These are phyloP conservation scores for Microcebus griseorufus DNA, from an alignment of 2,113 vertebrate species.

Conservation along the genomic window DNA sequence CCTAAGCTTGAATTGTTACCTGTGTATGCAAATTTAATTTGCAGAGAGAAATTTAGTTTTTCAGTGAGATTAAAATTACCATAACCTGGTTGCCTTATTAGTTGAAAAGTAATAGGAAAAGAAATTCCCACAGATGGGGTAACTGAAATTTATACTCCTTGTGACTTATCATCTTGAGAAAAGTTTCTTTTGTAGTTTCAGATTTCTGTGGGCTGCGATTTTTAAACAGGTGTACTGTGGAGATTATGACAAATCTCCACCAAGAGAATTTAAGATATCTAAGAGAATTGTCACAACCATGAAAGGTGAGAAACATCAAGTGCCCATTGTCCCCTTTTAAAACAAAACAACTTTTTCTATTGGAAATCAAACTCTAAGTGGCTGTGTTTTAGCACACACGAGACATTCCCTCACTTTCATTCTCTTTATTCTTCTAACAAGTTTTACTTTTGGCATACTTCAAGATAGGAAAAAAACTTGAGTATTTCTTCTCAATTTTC, in stretches of 20 bases:
- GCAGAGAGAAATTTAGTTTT: not conserved
- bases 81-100: not conserved
- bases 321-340: not conserved
- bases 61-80: conserved; percentile 3
- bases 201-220: conserved; percentile 32
- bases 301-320: conserved; percentile 64
- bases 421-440: conserved; percentile 72
- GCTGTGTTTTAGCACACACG: conserved; percentile 50
- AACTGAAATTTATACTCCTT: not conserved
- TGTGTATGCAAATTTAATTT: not conserved
- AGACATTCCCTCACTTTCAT: conserved; percentile 56
- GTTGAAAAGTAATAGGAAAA: not conserved
- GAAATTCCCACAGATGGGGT: not conserved
- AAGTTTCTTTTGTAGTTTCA: conserved; percentile 44
- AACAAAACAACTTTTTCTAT: conserved; percentile 35
- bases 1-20: not conserved
- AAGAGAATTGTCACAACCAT: conserved; percentile 53
- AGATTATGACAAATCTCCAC: conserved; percentile 36
- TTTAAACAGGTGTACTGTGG: not conserved
- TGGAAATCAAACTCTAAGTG: conserved; percentile 67
- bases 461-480: conserved; percentile 58
- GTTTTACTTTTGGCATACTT: conserved; percentile 71
- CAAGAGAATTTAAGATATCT: conserved; percentile 57
- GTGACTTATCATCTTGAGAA: not conserved
- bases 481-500: conserved; percentile 76